Base-by-base conservation (phyloP, 2,888 invertebrate species). In the Drosophila peninsularis region DNA sequence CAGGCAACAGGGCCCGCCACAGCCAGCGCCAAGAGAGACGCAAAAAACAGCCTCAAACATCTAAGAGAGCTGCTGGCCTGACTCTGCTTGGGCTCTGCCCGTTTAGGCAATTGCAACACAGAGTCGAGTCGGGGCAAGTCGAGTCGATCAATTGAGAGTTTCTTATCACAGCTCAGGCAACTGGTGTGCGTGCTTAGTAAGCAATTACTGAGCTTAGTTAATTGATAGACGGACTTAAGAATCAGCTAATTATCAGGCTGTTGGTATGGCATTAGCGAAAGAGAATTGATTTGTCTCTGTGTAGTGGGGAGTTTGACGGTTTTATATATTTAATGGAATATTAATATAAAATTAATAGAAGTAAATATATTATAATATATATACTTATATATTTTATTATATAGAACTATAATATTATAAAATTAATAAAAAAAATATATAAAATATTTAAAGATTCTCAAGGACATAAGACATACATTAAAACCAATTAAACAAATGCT, bases 1-100 rank as follows among this genome's bases (percentile, higher is more conserved):
- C 86, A 85, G 82, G 75, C 82, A 74, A 84, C 49, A 7, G 10
- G 30, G 30, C 30, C 30, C 10, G 30, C 10, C 19, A 13, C 52
- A 30, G 30, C 19, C 27, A 53, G 27, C 7, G 42, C 41, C 45
- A 74, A 70, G 54, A 60, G 56, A 52, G 42, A 3, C 27, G n/a
- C 45, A 45, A 30, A 30, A 45, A 45, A 10, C 45, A 75, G 69
- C 5, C 41, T 11, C 11, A 45, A 42, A 30, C 34, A 24, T 37
- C 21, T 32, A 53, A 72, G 66, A 57, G 65, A 24, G 14, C 11
- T 36, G 10, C 1, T 47, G 30, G n/a, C 13, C 4, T 24, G 24
- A 0, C 24, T 13, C 13, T 21, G 6, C 1, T 19, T 21, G 24
- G 11, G n/a, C n/a, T n/a, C n/a, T n/a, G n/a, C n/a, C n/a, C n/a